Conservation (phyloP, 2,113 vertebrate genomes). For the Miniopterus natalensis region DNA sequence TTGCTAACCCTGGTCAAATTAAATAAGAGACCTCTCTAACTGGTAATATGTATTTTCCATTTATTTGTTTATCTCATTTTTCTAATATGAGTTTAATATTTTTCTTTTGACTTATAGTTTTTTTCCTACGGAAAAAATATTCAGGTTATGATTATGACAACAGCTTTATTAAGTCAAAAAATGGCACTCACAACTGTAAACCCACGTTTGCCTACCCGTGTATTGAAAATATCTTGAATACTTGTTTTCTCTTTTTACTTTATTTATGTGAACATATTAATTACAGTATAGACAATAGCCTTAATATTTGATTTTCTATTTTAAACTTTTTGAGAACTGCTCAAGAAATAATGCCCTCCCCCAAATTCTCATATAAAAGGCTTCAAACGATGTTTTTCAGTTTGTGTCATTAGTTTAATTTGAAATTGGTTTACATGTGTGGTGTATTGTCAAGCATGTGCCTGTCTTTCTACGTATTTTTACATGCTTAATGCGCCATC, state of each 20-base stretch:
- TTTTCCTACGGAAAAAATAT: neutral
- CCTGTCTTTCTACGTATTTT: neutral
- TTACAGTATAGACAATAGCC: neutral
- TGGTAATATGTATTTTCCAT: neutral
- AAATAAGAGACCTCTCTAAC: neutral
- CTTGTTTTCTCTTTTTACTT: neutral
- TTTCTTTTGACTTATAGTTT: neutral
- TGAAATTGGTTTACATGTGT: neutral
- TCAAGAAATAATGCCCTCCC: neutral
- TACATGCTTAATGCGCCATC: neutral
- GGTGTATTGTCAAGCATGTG: neutral
- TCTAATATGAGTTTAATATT: neutral
- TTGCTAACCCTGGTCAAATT: neutral
- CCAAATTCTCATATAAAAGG: neutral
- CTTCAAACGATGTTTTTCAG: neutral
- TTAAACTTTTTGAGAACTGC: neutral
- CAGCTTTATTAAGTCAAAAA: too few species aligned
- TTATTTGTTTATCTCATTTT: neutral
- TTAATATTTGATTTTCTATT: constrained; percentile 1
- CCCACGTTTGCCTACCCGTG: too few species aligned
- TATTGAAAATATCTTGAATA: neutral
- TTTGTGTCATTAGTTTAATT: neutral
- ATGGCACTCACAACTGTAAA: too few species aligned
- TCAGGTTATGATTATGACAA: too few species aligned
- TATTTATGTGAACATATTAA: neutral